Evolutionary conservation across 2,113 vertebrate species (phyloP).

Genomic region (Meleagris gallopavo): DNA sequence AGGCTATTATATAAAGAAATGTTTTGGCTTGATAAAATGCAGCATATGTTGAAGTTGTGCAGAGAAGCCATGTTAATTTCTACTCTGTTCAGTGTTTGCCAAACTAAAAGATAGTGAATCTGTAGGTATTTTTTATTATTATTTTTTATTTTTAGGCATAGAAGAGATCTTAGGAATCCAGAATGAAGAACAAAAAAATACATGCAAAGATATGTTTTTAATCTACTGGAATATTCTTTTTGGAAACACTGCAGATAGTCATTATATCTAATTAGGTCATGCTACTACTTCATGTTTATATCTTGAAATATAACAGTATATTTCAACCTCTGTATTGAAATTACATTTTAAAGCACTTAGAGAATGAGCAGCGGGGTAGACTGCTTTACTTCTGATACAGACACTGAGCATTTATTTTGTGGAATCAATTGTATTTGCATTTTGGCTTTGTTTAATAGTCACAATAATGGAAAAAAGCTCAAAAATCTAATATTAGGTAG

Average conservation of each 20-base stretch:
- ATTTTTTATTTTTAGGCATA: neutral
- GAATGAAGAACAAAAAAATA: slow-evolving; percentile 12
- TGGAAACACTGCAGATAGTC: neutral
- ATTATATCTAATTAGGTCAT: neutral
- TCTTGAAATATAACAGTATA: neutral
- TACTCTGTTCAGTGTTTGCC: neutral
- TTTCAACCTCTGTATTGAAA: neutral
- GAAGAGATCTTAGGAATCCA: neutral
- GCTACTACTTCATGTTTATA: neutral
- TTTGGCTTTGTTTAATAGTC: neutral
- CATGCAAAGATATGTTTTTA: neutral
- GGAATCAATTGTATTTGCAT: neutral
- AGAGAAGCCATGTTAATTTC: slow-evolving; percentile 6
- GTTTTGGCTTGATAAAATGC: slow-evolving; percentile 1
- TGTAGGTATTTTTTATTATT: neutral
- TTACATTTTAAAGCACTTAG: neutral
- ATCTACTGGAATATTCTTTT: neutral
- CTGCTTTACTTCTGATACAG: neutral
- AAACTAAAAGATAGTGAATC: neutral
- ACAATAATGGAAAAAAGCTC: neutral
- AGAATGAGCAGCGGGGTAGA: neutral
- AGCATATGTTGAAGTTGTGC: slow-evolving; percentile 19
- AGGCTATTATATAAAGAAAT: slow-evolving; percentile 12
- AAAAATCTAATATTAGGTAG: neutral
- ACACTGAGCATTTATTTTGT: neutral